These are phyloP conservation scores for Chrysochloris asiatica DNA, from an alignment of 2,113 vertebrate genomes.

Conservation along the genomic window DNA sequence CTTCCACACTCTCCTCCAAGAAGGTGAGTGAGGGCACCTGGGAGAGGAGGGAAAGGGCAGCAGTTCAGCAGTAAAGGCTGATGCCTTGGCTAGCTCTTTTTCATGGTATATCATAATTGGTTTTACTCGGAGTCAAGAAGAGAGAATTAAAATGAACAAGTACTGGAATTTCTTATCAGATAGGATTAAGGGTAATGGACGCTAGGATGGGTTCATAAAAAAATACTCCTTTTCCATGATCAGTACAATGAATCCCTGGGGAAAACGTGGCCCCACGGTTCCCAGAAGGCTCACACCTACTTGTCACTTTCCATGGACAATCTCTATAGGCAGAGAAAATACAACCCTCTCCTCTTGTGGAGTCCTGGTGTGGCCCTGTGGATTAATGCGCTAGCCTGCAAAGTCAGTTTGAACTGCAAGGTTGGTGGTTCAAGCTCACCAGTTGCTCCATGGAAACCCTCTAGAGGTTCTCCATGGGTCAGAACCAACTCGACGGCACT, in stretches of 20 bases:
- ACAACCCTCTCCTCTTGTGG: not conserved
- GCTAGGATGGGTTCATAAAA: not conserved
- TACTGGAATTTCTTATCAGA: not conserved
- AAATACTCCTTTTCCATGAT: not conserved
- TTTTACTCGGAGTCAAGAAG: not conserved
- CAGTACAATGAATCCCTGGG: not conserved
- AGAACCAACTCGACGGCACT: no score
- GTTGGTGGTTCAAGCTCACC: no score
- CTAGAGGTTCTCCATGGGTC: no score
- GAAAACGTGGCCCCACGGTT: not conserved
- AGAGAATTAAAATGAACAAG: not conserved
- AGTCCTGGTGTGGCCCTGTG: no score
- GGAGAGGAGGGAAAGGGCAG: accelerated
- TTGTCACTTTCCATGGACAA: not conserved
- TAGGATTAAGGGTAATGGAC: not conserved
- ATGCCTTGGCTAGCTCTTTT: not conserved
- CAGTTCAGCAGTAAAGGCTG: not conserved
- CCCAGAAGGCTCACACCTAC: not conserved
- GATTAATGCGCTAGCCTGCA: no score
- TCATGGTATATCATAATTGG: accelerated
- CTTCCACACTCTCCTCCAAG: conserved; percentile 95
- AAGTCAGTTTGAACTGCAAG: no score
- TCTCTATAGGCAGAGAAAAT: not conserved
- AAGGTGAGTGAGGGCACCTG: conserved; percentile 87
- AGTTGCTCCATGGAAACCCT: no score